phyloP scores from a whole-genome alignment of 2,888 invertebrate genomes.

The Ormyrus pomaceus region DNA sequence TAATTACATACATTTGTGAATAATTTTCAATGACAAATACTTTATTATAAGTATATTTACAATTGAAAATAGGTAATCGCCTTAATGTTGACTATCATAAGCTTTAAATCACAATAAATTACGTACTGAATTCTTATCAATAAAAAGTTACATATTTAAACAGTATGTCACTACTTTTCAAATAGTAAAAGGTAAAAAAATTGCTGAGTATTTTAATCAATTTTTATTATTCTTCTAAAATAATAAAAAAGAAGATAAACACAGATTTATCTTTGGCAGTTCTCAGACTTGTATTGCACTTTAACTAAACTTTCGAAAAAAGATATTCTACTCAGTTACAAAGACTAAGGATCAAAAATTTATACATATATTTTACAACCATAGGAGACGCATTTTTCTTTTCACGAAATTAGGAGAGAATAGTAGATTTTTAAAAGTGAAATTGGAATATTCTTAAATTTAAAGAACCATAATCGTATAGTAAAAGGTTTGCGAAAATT shows the following conservation, averaged over 20 bases:
- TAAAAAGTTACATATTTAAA: conserved; percentile 4
- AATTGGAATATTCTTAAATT: too few species aligned
- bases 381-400: conserved; percentile 3
- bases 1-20: conserved; percentile 40
- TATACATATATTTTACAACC: conserved; percentile 28
- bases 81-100: conserved; percentile 18
- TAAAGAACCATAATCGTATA: too few species aligned
- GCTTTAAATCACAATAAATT: conserved; percentile 47
- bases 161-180: background rate
- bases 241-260: conserved; percentile 43
- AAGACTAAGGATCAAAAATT: conserved; percentile 9
- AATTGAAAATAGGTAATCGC: conserved; percentile 20
- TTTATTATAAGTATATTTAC: conserved; percentile 37
- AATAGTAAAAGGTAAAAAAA: conserved; percentile 30
- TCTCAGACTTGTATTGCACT: conserved; percentile 52
- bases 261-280: conserved; percentile 53
- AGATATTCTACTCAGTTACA: background rate
- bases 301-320: conserved; percentile 31
- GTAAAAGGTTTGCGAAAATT: too few species aligned
- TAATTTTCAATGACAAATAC: conserved; percentile 21
- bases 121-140: conserved; percentile 10
- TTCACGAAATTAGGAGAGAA: background rate
- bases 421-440: too few species aligned
- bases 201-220: conserved; percentile 32
- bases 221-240: conserved; percentile 20